Percentiles rank a stretch among this genome's conserved stretches.
Conservation (phyloP, 2,113 vertebrate genomes). For the Scatophagus argus region DNA sequence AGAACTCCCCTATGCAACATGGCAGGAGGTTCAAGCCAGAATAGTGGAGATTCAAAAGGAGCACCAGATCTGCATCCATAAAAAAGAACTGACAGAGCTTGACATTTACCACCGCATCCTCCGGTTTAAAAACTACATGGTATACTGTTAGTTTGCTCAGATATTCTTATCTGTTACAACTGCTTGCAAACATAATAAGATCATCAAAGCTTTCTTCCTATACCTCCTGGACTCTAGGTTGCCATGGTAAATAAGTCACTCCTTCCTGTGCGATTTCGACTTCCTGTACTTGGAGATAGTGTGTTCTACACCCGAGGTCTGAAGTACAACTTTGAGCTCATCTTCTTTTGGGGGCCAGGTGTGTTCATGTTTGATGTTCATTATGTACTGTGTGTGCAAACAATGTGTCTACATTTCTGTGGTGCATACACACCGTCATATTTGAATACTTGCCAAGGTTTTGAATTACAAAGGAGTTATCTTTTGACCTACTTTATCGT, state of each 20-base stretch:
- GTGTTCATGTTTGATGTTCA: conserved; percentile 15
- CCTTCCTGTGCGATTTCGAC: conserved; percentile 92
- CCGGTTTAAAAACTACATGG: conserved; percentile 99
- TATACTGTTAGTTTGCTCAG: conserved; percentile 52
- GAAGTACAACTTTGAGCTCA: conserved; percentile 99
- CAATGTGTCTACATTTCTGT: background rate
- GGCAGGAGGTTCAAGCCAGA: conserved; percentile 97
- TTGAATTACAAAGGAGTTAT: background rate
- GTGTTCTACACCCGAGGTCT: conserved; percentile 97
- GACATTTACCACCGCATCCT: conserved; percentile 98
- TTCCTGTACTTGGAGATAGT: conserved; percentile 88
- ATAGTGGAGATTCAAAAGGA: conserved; percentile 99
- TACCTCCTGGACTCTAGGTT: conserved; percentile 70
- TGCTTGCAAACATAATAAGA: background rate
- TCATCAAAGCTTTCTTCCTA: conserved; percentile 12
- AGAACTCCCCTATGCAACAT: conserved; percentile 94
- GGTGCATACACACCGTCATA: background rate
- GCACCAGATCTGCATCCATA: conserved; percentile 99
- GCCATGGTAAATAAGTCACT: conserved; percentile 99
- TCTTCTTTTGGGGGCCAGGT: conserved; percentile 99
- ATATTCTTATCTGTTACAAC: background rate
- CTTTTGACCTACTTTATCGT: background rate
- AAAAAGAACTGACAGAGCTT: conserved; percentile 94
- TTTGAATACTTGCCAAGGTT: background rate
- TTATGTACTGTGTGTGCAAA: too few species aligned